phyloP scores from a whole-genome alignment of 2,113 vertebrate genomes.

The Leucoraja erinaceus region DNA sequence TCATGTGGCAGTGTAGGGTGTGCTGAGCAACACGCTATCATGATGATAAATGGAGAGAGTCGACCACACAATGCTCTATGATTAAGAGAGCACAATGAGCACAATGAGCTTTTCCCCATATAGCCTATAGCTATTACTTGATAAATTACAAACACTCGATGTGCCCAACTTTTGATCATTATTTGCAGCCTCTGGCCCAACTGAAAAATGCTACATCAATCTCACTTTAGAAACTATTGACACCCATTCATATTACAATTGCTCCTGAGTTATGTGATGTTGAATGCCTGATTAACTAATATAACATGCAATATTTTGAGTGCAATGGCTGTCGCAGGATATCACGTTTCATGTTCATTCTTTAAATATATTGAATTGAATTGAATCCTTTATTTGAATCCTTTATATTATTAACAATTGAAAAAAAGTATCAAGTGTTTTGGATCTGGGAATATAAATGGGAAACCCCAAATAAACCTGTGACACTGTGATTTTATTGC shows the following conservation, averaged over 20 bases:
- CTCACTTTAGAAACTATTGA: constrained; percentile 19
- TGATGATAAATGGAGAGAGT: neutral
- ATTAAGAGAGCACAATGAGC: neutral
- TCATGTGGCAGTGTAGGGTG: neutral
- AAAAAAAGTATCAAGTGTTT: neutral
- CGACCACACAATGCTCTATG: constrained; percentile 21
- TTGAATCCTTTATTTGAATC: no score
- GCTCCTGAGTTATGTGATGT: neutral
- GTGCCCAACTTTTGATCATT: constrained; percentile 5
- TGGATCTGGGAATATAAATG: neutral
- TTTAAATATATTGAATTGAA: no score
- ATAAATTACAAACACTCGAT: constrained; percentile 7
- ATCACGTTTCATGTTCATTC: neutral
- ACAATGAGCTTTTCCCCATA: neutral
- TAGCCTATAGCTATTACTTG: constrained; percentile 4
- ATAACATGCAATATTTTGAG: neutral
- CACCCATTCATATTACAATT: constrained; percentile 19
- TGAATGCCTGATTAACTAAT: neutral
- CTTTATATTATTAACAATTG: neutral
- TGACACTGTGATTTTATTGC: neutral
- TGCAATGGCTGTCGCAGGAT: neutral
- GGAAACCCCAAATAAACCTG: neutral
- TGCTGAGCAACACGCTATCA: no score
- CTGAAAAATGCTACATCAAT: constrained; percentile 22
- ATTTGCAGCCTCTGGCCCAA: constrained; percentile 10